Evolutionary conservation across 2,888 invertebrate species (phyloP).

Genomic region (Pseudococcus jackbeardsleyi): DNA sequence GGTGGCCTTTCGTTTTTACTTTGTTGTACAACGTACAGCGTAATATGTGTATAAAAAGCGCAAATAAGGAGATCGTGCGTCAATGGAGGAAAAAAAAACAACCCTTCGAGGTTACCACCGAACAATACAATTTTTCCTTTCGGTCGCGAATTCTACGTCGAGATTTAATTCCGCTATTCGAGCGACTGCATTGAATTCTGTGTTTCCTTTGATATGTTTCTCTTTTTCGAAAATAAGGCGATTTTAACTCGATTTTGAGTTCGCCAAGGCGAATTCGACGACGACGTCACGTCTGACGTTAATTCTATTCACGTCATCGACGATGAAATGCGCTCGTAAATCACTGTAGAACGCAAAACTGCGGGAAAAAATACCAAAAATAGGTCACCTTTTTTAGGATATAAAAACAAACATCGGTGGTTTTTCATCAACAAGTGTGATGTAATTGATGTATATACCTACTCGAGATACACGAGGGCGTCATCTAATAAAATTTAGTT

Average conservation of each 20-base stretch:
- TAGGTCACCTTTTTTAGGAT: neutral
- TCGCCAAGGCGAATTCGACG: neutral
- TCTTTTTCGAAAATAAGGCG: neutral
- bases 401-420: neutral
- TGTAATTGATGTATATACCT: neutral
- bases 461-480: neutral
- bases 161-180: conserved; percentile 22
- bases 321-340: neutral
- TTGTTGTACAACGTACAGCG: neutral
- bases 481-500: no score
- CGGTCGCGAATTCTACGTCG: neutral
- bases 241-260: neutral
- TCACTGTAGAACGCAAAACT: neutral
- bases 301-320: neutral
- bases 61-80: neutral
- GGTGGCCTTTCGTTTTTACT: neutral
- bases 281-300: neutral
- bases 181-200: neutral
- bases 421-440: neutral
- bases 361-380: neutral
- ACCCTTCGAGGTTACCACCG: neutral
- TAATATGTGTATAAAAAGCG: neutral
- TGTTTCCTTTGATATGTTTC: neutral
- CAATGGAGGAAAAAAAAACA: conserved; percentile 14
- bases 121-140: conserved; percentile 7